phyloP scores from a whole-genome alignment of 2,888 invertebrate genomes.

The Eudasyphora cyanicolor region DNA sequence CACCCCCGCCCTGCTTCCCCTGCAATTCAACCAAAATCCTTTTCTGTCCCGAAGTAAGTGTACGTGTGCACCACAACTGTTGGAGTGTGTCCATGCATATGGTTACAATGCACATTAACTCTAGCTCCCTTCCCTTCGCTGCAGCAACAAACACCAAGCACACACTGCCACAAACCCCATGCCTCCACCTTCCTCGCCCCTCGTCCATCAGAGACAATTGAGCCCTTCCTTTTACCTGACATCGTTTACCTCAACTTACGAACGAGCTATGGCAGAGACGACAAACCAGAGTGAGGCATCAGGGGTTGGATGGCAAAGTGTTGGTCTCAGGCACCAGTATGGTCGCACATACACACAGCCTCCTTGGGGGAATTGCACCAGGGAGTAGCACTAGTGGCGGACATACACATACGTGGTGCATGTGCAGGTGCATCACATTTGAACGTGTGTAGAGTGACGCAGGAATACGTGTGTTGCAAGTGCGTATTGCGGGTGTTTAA shows the following conservation, averaged over 20 bases:
- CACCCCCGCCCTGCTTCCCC: neutral
- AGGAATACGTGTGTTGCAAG: neutral
- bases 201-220: constrained; percentile 22
- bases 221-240: constrained; percentile 3
- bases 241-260: constrained; percentile 5
- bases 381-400: constrained; percentile 37
- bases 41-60: neutral
- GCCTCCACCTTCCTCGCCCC: too few relatives aligned
- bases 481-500: neutral
- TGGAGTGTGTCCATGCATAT: constrained; percentile 21
- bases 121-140: neutral
- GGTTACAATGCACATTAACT: constrained; percentile 25
- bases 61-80: constrained; percentile 31
- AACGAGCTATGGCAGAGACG: neutral
- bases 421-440: constrained; percentile 47
- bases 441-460: neutral
- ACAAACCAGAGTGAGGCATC: constrained; percentile 20
- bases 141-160: neutral
- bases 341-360: constrained; percentile 50
- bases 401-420: constrained; percentile 26
- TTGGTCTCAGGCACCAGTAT: constrained; percentile 49
- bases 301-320: constrained; percentile 47
- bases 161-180: neutral
- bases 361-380: constrained; percentile 8
- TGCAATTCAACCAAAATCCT: neutral